phyloP scores from a whole-genome alignment of 2,113 vertebrate genomes.

The Climacteris rufus region DNA sequence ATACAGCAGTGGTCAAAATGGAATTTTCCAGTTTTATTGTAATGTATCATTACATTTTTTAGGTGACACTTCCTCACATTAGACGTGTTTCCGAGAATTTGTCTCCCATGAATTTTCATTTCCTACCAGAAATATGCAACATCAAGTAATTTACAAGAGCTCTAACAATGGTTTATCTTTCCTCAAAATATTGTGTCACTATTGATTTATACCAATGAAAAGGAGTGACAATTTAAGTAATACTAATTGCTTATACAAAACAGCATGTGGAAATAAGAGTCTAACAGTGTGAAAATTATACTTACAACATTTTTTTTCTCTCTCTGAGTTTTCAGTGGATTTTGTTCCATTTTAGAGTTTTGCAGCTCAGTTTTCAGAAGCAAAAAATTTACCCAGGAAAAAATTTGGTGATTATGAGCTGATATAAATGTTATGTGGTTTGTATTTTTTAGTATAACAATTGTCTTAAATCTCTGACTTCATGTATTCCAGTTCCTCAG shows the following conservation, averaged over 20 bases:
- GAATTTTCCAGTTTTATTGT: background rate
- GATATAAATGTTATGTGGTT: background rate
- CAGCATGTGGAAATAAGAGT: background rate
- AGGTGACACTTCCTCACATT: background rate
- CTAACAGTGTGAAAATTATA: background rate
- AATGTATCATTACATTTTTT: background rate
- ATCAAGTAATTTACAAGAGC: background rate
- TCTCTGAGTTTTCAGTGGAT: background rate
- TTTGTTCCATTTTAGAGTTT: background rate
- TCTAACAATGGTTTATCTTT: background rate
- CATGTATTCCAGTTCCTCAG: background rate
- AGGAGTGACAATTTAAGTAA: background rate
- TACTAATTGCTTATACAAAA: background rate
- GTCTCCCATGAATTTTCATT: background rate
- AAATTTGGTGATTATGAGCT: background rate
- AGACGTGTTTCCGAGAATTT: background rate
- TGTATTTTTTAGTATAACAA: background rate
- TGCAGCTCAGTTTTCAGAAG: background rate
- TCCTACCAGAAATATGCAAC: background rate
- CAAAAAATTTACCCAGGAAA: background rate
- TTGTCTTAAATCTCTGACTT: background rate
- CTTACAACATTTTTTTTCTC: background rate
- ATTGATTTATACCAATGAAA: background rate
- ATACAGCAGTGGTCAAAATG: background rate
- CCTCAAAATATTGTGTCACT: background rate